Evolutionary conservation across 35 echinoderm and acorn worm species (phyloP).

Genomic region (Heliocidaris tuberculata): DNA sequence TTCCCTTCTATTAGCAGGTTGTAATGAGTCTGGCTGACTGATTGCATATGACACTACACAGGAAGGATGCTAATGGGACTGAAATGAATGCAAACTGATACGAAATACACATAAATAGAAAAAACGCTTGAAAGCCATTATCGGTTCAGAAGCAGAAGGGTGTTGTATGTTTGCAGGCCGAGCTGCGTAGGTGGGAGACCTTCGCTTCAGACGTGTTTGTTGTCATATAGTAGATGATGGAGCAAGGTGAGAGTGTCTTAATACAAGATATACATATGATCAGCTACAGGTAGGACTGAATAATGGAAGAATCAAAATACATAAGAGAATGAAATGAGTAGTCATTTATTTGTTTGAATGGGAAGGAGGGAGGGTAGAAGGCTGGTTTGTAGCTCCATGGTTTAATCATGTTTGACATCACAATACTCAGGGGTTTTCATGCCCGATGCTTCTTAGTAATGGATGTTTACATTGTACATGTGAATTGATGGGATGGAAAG

Average conservation of each 20-base stretch:
- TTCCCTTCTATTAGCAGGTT: not conserved
- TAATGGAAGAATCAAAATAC: not conserved
- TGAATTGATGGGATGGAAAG: not conserved
- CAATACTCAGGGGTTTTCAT: not conserved
- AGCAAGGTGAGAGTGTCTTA: not conserved
- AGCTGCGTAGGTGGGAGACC: not conserved
- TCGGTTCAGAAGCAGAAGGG: not conserved
- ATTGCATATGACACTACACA: not conserved
- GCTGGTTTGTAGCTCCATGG: not conserved
- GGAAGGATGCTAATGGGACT: not conserved
- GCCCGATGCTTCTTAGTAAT: not conserved
- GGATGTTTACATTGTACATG: not conserved
- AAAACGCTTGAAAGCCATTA: not conserved
- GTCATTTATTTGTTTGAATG: not conserved
- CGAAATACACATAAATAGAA: not conserved
- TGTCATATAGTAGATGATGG: not conserved
- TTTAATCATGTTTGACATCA: not conserved
- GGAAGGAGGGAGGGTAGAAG: too few relatives aligned
- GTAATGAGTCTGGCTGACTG: not conserved
- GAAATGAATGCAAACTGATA: not conserved
- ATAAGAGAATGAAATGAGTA: not conserved
- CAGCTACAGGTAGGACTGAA: not conserved
- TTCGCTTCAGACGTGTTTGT: not conserved
- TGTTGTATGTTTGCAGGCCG: not conserved
- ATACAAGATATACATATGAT: not conserved